These are phyloP conservation scores for Baccha elongata DNA, from an alignment of 2,888 invertebrate species.

Conservation along the genomic window DNA sequence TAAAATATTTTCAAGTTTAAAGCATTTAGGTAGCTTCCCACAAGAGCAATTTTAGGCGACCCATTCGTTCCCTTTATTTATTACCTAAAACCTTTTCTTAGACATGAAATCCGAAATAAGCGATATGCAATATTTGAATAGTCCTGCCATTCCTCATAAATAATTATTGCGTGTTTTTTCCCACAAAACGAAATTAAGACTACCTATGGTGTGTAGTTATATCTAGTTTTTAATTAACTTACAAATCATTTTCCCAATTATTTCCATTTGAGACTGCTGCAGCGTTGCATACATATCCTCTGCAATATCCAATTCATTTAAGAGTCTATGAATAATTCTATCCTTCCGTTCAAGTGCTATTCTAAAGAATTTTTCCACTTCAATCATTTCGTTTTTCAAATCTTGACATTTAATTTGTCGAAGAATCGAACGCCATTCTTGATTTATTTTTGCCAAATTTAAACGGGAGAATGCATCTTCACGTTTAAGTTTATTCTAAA, in stretches of 20 bases:
- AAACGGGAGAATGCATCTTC: slow-evolving; percentile 91
- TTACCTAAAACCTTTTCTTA: no score
- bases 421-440: slow-evolving; percentile 91
- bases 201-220: no score
- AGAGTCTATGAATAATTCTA: slow-evolving; percentile 85
- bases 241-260: slow-evolving; percentile 88
- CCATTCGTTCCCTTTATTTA: no score
- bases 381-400: slow-evolving; percentile 87
- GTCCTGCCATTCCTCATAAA: no score
- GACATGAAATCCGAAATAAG: no score
- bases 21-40: no score
- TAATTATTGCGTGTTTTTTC: no score
- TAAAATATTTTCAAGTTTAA: no score
- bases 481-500: slow-evolving; percentile 91
- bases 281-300: slow-evolving; percentile 89
- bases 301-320: slow-evolving; percentile 87
- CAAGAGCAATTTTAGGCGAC: no score
- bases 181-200: no score
- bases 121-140: no score
- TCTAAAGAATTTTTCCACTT: slow-evolving; percentile 81
- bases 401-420: slow-evolving; percentile 90
- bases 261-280: slow-evolving; percentile 88
- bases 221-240: no score
- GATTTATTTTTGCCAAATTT: slow-evolving; percentile 92
- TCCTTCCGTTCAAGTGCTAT: slow-evolving; percentile 87